Evolutionary conservation across 2,113 vertebrate genomes (phyloP).

Genomic region (Puntigrus tetrazona): DNA sequence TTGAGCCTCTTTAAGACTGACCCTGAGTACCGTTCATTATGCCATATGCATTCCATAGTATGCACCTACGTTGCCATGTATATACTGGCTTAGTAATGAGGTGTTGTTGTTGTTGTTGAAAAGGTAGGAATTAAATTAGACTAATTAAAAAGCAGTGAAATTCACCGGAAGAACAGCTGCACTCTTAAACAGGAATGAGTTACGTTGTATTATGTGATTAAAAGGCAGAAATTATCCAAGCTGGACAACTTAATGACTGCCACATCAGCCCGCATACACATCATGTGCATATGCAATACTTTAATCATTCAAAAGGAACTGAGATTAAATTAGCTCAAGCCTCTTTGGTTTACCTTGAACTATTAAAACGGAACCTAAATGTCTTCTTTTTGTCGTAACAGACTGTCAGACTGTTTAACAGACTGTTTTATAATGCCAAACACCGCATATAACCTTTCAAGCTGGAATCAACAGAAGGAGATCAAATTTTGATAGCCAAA

Average conservation of each 20-base stretch:
- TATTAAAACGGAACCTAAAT: background rate
- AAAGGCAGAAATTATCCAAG: background rate
- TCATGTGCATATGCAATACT: background rate
- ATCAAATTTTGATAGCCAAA: background rate
- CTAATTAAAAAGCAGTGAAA: background rate
- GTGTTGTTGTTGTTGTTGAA: background rate
- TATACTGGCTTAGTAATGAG: background rate
- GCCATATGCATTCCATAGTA: background rate
- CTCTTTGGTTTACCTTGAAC: background rate
- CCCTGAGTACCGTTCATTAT: background rate
- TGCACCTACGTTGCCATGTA: background rate
- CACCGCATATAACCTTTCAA: background rate
- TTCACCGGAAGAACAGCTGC: background rate
- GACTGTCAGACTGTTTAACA: background rate
- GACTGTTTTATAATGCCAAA: slow-evolving; percentile 19
- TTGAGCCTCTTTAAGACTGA: background rate
- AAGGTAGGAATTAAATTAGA: background rate
- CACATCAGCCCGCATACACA: background rate
- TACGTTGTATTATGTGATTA: background rate
- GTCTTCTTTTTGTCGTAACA: background rate
- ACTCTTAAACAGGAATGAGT: background rate
- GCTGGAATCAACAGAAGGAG: background rate
- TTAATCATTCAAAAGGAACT: background rate
- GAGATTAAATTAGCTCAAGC: slow-evolving; percentile 4
- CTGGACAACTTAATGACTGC: background rate